Conservation (phyloP, 1,140 invertebrate genomes). For the Drosophila kikkawai region DNA sequence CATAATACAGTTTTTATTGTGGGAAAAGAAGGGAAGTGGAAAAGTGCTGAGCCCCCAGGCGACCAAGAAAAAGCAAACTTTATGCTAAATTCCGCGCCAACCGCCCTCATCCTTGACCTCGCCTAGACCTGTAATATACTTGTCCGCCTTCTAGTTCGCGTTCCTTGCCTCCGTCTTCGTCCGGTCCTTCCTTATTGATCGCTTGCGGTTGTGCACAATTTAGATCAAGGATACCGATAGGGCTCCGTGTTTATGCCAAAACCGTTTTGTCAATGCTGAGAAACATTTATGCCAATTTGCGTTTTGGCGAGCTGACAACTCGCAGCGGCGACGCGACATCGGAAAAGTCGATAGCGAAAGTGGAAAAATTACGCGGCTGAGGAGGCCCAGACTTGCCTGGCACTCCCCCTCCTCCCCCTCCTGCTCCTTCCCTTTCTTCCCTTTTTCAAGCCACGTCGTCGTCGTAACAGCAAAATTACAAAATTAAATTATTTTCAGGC, state of each 20-base stretch:
- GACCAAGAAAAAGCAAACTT: constrained; percentile 4
- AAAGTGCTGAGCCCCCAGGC: not conserved
- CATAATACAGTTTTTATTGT: constrained; percentile 49
- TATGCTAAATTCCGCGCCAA: constrained; percentile 22
- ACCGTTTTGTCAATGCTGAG: constrained; percentile 75
- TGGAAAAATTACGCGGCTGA: constrained; percentile 77
- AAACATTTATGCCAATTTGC: constrained; percentile 78
- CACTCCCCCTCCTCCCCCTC: not conserved
- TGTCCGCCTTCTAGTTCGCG: constrained; percentile 32
- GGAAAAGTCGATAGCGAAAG: constrained; percentile 73
- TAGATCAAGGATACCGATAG: constrained; percentile 80
- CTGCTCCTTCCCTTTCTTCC: not conserved
- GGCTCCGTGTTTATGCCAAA: constrained; percentile 63
- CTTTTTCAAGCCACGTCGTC: constrained; percentile 3
- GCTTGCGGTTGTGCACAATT: constrained; percentile 80
- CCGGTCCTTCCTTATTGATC: constrained; percentile 65
- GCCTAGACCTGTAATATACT: constrained; percentile 59
- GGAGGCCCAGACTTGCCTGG: constrained; percentile 43
- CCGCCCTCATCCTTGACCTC: constrained; percentile 35
- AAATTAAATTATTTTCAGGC: constrained; percentile 76
- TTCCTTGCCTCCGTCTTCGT: not conserved
- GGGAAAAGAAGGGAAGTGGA: not conserved
- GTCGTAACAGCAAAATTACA: constrained; percentile 57
- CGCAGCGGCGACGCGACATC: constrained; percentile 29
- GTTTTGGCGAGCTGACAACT: constrained; percentile 61